Base-by-base conservation (phyloP, 2,888 invertebrate species). In the Ichneumon xanthorius region DNA sequence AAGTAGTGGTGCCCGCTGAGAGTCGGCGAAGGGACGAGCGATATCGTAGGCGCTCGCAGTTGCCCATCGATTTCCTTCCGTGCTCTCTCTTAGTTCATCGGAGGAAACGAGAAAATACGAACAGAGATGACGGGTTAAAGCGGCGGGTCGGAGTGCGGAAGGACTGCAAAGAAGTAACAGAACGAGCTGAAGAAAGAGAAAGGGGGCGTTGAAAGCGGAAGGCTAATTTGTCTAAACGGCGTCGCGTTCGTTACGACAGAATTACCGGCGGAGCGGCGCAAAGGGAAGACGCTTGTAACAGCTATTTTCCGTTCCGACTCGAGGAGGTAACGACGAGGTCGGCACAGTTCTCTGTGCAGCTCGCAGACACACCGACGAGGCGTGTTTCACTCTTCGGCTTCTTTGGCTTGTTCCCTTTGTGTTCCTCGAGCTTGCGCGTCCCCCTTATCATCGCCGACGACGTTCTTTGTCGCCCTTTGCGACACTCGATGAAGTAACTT, bases 211-310 rank as follows among this genome's bases (percentile, higher is more conserved):
- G 71, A 71, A 79, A 78, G 80, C 72, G 82, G 68, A 76, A 82
- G 84, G 81, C 87, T 87, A 86, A 88, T 90, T 88, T 86, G 80
- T 89, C 89, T 87, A 85, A 89, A 88, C 82, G 86, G 76, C 79
- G 87, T 82, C 70, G 86, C 76, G 81, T 84, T 80, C 79, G 61
- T 87, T 86, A 85, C 77, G 87, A 81, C 86, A 86, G 84, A 86
- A 88, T 88, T 87, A 87, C 78, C 83, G 73, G 70, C 73, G 76
- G 70, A 85, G 70, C 85, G 82, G 81, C 48, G 85, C 81, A 85
- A 85, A 83, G 86, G 84, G 86, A 83, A 80, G 85, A 85, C 82
- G 71, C 80, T 76, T 82, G 84, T 77, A 86, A 79, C 84, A 80
- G 83, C 82, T 88, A 86, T 85, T 87, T 88, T 86, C 80, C 78